A percentile compares a stretch with the other conserved stretches of the same genome.
phyloP scores from a whole-genome alignment of 2,888 invertebrate species.

The Acleris emargana region DNA sequence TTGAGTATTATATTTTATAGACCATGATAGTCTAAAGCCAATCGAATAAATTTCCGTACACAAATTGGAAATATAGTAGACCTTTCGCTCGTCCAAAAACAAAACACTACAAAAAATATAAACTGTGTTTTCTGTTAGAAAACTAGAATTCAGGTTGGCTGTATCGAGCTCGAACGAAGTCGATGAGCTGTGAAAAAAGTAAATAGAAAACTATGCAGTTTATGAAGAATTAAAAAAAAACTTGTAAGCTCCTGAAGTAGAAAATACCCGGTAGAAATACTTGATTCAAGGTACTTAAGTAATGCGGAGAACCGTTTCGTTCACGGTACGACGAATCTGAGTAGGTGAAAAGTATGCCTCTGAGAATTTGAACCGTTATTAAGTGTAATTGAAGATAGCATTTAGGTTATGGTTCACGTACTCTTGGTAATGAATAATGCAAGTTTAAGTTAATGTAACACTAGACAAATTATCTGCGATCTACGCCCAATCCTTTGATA shows the following conservation, averaged over 20 bases:
- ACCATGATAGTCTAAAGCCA: too few species aligned
- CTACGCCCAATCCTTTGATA: too few species aligned
- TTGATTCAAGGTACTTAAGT: neutral
- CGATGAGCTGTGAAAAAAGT: conserved; percentile 24
- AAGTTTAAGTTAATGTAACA: too few species aligned
- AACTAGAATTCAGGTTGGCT: conserved; percentile 19
- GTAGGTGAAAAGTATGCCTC: conserved; percentile 1
- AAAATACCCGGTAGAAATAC: neutral
- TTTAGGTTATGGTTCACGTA: neutral
- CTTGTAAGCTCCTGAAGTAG: neutral
- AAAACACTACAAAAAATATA: conserved; percentile 8
- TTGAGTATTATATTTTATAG: too few species aligned
- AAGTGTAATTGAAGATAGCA: neutral
- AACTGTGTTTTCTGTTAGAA: conserved; percentile 11
- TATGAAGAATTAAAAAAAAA: neutral
- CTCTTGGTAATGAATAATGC: too few species aligned
- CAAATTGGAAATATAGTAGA: too few species aligned
- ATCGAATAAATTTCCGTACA: too few species aligned
- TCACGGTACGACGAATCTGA: neutral
- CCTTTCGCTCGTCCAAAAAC: neutral
- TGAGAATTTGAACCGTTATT: neutral
- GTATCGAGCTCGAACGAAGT: conserved; percentile 7
- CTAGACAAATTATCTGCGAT: too few species aligned
- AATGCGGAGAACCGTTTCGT: neutral
- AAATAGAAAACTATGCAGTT: conserved; percentile 16